These are phyloP conservation scores for Orientallactaga sibirica DNA, from an alignment of 2,797 vertebrate species.

Conservation along the genomic window DNA sequence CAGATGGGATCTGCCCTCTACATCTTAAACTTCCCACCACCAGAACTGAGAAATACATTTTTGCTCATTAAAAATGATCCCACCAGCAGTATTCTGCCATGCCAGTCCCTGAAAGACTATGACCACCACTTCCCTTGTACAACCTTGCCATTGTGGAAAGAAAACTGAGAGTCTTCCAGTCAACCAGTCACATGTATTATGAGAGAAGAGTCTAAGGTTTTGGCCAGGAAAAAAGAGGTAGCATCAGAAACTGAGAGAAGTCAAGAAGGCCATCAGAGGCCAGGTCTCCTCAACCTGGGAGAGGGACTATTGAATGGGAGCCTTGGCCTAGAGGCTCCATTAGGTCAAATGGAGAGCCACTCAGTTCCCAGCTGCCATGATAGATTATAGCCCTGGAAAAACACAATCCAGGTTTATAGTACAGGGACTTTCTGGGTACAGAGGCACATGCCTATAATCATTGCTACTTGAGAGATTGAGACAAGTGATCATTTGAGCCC, in stretches of 20 bases:
- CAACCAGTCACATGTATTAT: neutral
- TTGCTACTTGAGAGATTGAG: neutral
- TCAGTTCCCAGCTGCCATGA: neutral
- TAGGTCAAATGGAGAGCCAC: neutral
- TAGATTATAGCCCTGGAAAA: too few relatives aligned
- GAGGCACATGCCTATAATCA: too few relatives aligned
- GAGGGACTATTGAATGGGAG: too few relatives aligned
- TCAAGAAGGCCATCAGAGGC: neutral
- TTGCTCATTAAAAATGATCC: neutral
- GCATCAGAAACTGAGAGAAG: neutral
- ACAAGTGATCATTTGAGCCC: neutral
- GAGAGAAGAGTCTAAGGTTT: neutral
- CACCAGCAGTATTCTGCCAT: neutral
- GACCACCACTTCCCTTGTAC: too few relatives aligned
- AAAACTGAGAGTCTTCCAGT: neutral
- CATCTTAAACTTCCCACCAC: neutral
- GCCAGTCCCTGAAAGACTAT: too few relatives aligned
- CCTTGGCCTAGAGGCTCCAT: neutral
- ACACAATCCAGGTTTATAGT: neutral
- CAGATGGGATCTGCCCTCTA: neutral
- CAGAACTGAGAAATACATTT: neutral
- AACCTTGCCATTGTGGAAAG: neutral
- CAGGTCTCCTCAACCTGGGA: neutral
- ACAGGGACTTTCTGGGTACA: too few relatives aligned
- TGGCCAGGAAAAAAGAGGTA: neutral